A percentile compares a stretch with the other conserved stretches of the same genome.
Evolutionary conservation across 2,888 invertebrate genomes (phyloP).

Genomic region (Anorthoa munda): DNA sequence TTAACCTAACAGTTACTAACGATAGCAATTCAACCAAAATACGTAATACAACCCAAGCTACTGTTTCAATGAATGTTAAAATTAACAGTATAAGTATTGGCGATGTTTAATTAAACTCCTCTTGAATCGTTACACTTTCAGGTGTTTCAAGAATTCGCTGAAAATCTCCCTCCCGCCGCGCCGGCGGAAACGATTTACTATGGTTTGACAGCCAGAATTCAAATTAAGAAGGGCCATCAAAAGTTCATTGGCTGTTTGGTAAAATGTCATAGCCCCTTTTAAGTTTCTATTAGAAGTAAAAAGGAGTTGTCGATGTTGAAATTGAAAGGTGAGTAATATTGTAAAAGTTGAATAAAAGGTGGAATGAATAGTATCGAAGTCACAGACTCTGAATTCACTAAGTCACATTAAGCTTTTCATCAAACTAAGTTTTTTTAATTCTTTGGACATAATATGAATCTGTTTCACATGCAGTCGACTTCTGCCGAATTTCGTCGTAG

Average conservation of each 20-base stretch:
- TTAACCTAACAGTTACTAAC: neutral
- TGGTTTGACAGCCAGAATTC: slow-evolving; percentile 55
- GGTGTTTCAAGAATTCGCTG: slow-evolving; percentile 61
- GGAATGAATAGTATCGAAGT: neutral
- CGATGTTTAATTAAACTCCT: slow-evolving; percentile 78
- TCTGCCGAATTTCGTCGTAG: neutral
- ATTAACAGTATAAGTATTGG: slow-evolving; percentile 78
- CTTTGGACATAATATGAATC: too few species aligned
- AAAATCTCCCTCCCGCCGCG: slow-evolving; percentile 29
- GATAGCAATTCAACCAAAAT: slow-evolving; percentile 19
- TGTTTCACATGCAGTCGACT: neutral
- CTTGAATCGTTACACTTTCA: slow-evolving; percentile 62
- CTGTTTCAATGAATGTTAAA: slow-evolving; percentile 77
- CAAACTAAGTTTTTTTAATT: too few species aligned
- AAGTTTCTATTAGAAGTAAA: slow-evolving; percentile 37
- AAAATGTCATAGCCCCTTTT: slow-evolving; percentile 26
- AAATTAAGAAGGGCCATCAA: slow-evolving; percentile 51
- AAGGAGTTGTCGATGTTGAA: slow-evolving; percentile 10
- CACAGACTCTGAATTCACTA: too few species aligned
- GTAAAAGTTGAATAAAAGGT: neutral
- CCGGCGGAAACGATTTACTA: slow-evolving; percentile 37
- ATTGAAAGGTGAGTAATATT: slow-evolving; percentile 6
- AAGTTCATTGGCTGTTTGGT: slow-evolving; percentile 58
- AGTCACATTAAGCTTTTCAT: too few species aligned
- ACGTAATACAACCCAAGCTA: slow-evolving; percentile 67